Conservation (phyloP, 2,888 invertebrate species). For the Polydrusus cervinus region DNA sequence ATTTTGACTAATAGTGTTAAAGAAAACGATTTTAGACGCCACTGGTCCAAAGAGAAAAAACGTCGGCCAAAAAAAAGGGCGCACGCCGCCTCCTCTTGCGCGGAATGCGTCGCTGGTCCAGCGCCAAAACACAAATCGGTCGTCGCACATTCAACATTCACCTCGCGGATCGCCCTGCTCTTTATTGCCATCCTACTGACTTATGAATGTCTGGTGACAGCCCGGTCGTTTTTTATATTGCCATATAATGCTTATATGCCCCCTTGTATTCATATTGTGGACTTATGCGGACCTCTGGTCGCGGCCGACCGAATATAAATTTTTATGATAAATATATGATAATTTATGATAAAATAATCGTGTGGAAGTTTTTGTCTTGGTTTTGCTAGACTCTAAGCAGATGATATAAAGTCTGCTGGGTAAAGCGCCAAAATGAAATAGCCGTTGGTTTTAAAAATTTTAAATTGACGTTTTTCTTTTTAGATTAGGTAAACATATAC, state of each 20-base stretch:
- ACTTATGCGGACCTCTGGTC: conserved; percentile 36
- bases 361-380: background rate
- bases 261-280: conserved; percentile 61
- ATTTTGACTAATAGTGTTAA: background rate
- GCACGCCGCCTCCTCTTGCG: conserved; percentile 58
- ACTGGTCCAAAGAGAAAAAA: conserved; percentile 59
- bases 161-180: conserved; percentile 64
- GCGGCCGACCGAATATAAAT: conserved; percentile 45
- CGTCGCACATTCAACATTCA: conserved; percentile 69
- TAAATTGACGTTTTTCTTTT: no score
- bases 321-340: conserved; percentile 51
- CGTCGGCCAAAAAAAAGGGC: conserved; percentile 61
- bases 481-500: no score
- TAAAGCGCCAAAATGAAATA: no score
- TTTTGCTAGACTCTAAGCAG: conserved; percentile 11
- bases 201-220: conserved; percentile 66
- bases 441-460: no score
- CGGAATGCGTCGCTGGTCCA: conserved; percentile 69
- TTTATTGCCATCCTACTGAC: conserved; percentile 66
- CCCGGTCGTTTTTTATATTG: conserved; percentile 61
- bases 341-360: conserved; percentile 49
- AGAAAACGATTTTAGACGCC: conserved; percentile 14
- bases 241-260: conserved; percentile 59
- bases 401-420: conserved; percentile 5
- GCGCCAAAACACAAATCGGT: conserved; percentile 71